Evolutionary conservation across 35 echinoderm and acorn worm species (phyloP).

Genomic region (Stichopus chloronotus): DNA sequence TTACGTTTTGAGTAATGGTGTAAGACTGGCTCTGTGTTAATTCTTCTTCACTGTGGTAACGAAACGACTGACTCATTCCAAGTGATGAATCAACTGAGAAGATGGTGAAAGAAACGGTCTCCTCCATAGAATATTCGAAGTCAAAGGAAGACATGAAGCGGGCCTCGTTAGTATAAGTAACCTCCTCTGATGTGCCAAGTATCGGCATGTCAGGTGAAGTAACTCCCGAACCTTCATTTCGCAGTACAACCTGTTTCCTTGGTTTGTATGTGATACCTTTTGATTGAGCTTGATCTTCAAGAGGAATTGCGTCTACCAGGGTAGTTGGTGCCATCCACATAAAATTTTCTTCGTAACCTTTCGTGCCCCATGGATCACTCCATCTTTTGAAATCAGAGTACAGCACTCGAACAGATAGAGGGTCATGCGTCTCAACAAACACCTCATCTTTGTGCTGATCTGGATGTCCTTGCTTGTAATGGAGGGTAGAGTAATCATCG

Average conservation of each 20-base stretch:
- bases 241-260: background rate
- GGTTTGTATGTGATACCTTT: background rate
- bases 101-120: background rate
- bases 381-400: background rate
- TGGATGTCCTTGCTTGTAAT: too few species aligned
- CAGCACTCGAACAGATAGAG: too few species aligned
- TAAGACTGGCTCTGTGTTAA: background rate
- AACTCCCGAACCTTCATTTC: background rate
- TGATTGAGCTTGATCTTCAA: background rate
- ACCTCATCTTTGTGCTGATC: background rate
- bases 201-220: background rate
- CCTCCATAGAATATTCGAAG: background rate
- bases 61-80: background rate
- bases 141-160: background rate
- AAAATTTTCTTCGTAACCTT: too few species aligned
- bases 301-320: background rate
- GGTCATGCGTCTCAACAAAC: too few species aligned
- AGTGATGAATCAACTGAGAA: background rate
- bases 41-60: background rate
- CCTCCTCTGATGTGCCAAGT: constrained; percentile 7
- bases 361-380: background rate
- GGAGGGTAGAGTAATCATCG: background rate
- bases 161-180: background rate
- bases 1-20: background rate
- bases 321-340: too few species aligned